Evolutionary conservation across 1,140 invertebrate species (phyloP), one percentile per base, ranked within the genome.

Genomic region (Nasonia longicornis): DNA sequence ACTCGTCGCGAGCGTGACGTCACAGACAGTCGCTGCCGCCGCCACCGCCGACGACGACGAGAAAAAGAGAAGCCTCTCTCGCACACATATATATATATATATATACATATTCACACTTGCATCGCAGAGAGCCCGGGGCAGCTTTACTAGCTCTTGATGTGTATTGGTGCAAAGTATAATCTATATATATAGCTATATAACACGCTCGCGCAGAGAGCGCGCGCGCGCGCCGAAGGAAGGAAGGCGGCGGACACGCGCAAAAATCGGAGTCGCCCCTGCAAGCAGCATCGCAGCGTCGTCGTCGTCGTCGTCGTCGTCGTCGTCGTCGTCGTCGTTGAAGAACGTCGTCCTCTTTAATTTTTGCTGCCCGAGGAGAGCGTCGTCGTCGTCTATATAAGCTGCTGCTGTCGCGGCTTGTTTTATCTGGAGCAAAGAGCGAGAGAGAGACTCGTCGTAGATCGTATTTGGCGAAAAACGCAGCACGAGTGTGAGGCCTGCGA

Each of bases 1-100:
- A 58, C 26, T 26, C 52, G 52, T n/a, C 77, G 85, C 79, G 80
- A 73, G 80, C 77, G 85, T 89, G 89, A 89, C 88, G 88, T 89
- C 87, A 89, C 38, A 83, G 80, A 45, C 77, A 81, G 73, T 66
- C 72, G 52, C 64, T 29, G 79, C 66, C 66, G 26, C 82, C 84
- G 86, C 31, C 31, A 6, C 88, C 87, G 86, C 84, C 87, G 85
- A 82, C 79, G 85, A 80, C 84, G 80, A 48, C 78, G 82, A 69
- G 52, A 58, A 58, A 58, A 58, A n/a, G 52, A 58, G 52, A 58
- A 58, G 52, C 52, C 52, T 6, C 52, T 58, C 20, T 0, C 1
- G 20, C 20, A 42, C 8, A 42, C 38, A 42, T 1, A 42, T 1
- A 42, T 0, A 42, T 2, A 42, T 11, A 42, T 35, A 35, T 4